These are phyloP conservation scores for Ceratina australensis DNA, from an alignment of 1,140 invertebrate species.

Conservation along the genomic window DNA sequence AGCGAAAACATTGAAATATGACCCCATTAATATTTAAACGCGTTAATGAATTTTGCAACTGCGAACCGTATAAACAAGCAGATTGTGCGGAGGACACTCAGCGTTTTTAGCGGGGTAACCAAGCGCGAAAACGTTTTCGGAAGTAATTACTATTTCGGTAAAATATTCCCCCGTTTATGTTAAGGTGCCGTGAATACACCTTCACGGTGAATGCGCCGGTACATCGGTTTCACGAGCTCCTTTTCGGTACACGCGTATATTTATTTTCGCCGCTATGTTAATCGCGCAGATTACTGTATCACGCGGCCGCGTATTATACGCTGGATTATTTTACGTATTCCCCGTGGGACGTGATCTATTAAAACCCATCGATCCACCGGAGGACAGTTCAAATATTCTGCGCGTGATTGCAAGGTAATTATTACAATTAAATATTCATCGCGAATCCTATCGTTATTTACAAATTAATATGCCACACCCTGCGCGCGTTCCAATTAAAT, in stretches of 20 bases:
- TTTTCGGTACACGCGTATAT: neutral
- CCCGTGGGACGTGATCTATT: too few species aligned
- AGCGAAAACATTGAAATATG: conserved; percentile 11
- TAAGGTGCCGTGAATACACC: too few species aligned
- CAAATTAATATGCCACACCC: neutral
- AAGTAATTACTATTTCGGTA: neutral
- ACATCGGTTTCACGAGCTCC: neutral
- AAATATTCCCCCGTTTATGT: neutral
- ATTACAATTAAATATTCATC: neutral
- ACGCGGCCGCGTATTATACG: too few species aligned
- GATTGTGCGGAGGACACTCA: neutral
- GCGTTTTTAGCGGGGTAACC: neutral
- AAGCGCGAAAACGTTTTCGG: neutral
- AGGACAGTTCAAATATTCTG: neutral
- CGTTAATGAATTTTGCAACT: neutral
- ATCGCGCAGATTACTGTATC: too few species aligned
- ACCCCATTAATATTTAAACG: conserved; percentile 11
- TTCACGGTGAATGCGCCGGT: too few species aligned
- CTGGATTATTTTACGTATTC: too few species aligned
- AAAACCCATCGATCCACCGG: neutral
- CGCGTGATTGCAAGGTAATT: neutral
- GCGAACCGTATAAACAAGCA: neutral
- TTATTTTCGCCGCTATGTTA: too few species aligned
- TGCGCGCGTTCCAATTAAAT: neutral
- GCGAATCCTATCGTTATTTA: neutral